Evolutionary conservation across 2,797 vertebrate species (phyloP).

Genomic region (Sebastes matsubarae): DNA sequence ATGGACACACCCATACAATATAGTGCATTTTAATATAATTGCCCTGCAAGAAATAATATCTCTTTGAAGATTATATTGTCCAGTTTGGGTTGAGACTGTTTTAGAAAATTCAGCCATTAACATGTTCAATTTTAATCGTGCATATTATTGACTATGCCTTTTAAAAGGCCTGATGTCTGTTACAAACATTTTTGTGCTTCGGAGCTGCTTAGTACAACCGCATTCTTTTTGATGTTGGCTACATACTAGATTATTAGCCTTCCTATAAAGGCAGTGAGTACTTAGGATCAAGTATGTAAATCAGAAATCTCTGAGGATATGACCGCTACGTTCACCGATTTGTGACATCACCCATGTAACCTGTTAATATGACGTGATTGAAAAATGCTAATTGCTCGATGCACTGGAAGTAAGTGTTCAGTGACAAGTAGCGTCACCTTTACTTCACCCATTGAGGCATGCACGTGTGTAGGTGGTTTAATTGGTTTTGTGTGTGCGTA

Average conservation of each 20-base stretch:
- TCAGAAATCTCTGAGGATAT: background rate
- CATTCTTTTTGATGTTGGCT: background rate
- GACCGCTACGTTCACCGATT: background rate
- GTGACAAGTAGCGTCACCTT: background rate
- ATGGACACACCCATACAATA: background rate
- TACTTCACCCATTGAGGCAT: background rate
- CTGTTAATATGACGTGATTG: background rate
- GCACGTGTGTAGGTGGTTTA: background rate
- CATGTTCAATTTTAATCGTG: background rate
- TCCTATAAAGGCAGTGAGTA: background rate
- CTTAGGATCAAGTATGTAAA: background rate
- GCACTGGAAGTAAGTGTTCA: background rate
- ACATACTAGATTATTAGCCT: background rate
- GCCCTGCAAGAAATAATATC: background rate
- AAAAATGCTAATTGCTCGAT: background rate
- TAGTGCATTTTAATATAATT: too few species aligned
- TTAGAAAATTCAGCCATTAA: background rate
- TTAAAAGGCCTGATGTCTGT: background rate
- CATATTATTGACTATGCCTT: background rate
- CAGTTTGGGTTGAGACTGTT: background rate
- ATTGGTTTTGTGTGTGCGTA: background rate
- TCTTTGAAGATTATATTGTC: background rate
- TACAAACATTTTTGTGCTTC: background rate
- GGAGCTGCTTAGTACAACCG: background rate
- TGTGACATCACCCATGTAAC: background rate